These are phyloP conservation scores for Grapholita molesta DNA, from an alignment of 1,140 invertebrate species.

Conservation along the genomic window DNA sequence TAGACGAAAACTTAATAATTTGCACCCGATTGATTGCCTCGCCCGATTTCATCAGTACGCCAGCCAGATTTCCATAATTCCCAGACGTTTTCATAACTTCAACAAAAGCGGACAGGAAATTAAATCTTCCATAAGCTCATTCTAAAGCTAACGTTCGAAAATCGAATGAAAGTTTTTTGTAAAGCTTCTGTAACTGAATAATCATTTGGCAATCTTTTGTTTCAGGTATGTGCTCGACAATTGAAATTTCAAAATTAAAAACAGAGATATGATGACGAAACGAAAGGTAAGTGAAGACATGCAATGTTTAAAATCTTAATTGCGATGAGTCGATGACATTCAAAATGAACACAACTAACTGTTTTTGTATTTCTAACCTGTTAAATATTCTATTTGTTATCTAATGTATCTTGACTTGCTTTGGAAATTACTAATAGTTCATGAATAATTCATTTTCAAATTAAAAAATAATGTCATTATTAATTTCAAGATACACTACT, in stretches of 20 bases:
- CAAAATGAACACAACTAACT: too few species aligned
- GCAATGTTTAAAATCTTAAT: not conserved
- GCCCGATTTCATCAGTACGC: not conserved
- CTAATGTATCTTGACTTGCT: too few species aligned
- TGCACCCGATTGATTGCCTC: conserved; percentile 34
- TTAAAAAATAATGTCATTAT: too few species aligned
- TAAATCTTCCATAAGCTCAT: conserved; percentile 48
- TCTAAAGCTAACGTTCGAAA: not conserved
- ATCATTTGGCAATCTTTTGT: conserved; percentile 8
- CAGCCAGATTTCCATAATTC: conserved; percentile 29
- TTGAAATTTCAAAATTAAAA: not conserved
- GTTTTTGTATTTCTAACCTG: too few species aligned
- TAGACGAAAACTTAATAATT: not conserved
- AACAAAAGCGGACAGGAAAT: conserved; percentile 49
- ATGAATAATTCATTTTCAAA: too few species aligned
- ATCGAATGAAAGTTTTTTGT: not conserved
- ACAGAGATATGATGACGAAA: not conserved
- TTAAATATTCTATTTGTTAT: too few species aligned
- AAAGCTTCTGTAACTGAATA: not conserved
- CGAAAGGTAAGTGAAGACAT: not conserved
- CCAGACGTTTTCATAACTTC: conserved; percentile 41
- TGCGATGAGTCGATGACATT: too few species aligned
- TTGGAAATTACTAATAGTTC: too few species aligned
- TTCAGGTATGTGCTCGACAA: conserved; percentile 13
- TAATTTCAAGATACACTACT: too few species aligned